Base-by-base conservation (phyloP, 2,888 invertebrate species). In the Nemurella pictetii region DNA sequence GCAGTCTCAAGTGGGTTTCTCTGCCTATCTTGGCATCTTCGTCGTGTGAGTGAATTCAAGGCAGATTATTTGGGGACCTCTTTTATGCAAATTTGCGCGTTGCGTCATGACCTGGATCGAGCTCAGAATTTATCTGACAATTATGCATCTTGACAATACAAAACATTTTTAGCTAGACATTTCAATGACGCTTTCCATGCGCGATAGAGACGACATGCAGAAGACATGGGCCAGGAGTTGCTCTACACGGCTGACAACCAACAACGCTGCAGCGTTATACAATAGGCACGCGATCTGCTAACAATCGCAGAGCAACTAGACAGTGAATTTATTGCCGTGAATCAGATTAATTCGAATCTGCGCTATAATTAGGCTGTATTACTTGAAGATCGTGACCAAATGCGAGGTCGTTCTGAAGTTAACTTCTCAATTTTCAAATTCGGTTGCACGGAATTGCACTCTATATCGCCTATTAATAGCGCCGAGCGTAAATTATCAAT, bases 141-240 rank as follows among this genome's bases (percentile, higher is more conserved):
- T 78, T 78, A 78, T 78, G 30, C 78, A 77, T 32, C 77, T 77
- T 78, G 30, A 78, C 78, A 78, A 78, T 78, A 78, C 78, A 4
- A 29, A 27, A 27, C 78, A 29, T 30, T 27, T n/a, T 30, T 15
- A 2, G 1, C 29, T 55, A 12, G 55, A 55, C 55, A 55, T 55
- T 12, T 55, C 55, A 55, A 55, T 55, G 55, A 55, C 55, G 12
- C 55, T 55, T 55, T 55, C 55, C 55, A 55, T 55, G 20, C 55
- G 9, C 55, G 55, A 55, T 15, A 20, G 55, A 55, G 55, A 55
- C 55, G 12, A 2, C 20, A 2, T 20, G 55, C 55, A 20, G n/a
- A n/a, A 55, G 55, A 55, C 55, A 55, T n/a, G n/a, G 20, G 55
- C 20, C 1, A 55, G 20, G 9, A 55, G 55, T 55, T 55, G 15